Percentiles rank a stretch among this genome's conserved stretches.
Evolutionary conservation across 2,888 invertebrate genomes (phyloP).

Genomic region (Xestoiulus laeticollis): DNA sequence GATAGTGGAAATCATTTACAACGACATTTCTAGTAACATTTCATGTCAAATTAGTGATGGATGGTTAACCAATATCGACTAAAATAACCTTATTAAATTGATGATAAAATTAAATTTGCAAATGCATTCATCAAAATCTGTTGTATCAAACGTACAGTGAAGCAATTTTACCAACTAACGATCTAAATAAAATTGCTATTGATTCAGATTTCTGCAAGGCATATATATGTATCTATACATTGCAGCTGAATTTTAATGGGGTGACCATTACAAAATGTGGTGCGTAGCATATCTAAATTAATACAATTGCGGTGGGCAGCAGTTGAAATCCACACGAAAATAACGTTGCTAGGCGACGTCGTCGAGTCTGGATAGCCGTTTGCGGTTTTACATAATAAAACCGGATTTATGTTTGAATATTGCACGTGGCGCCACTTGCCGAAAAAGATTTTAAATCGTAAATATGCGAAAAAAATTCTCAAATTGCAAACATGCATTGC

Average conservation of each 20-base stretch:
- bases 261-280: background rate
- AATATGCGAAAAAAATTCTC: background rate
- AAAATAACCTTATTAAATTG: no score
- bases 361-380: background rate
- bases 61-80: no score
- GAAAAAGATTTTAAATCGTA: background rate
- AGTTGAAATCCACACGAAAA: background rate
- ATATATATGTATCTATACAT: background rate
- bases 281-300: background rate
- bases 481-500: background rate
- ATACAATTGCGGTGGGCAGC: slow-evolving; percentile 1
- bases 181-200: background rate
- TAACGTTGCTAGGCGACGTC: background rate
- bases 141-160: no score
- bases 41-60: no score
- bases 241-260: background rate
- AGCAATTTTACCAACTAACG: no score
- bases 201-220: background rate
- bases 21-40: no score
- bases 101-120: no score
- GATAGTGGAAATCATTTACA: no score
- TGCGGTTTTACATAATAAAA: slow-evolving; percentile 9
- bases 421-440: background rate
- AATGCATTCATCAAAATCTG: no score
- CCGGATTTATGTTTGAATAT: background rate